A percentile compares a stretch with the other conserved stretches of the same genome.
These are phyloP conservation scores for Actenoides lindsayi DNA, from an alignment of 2,113 vertebrate species.

Conservation along the genomic window DNA sequence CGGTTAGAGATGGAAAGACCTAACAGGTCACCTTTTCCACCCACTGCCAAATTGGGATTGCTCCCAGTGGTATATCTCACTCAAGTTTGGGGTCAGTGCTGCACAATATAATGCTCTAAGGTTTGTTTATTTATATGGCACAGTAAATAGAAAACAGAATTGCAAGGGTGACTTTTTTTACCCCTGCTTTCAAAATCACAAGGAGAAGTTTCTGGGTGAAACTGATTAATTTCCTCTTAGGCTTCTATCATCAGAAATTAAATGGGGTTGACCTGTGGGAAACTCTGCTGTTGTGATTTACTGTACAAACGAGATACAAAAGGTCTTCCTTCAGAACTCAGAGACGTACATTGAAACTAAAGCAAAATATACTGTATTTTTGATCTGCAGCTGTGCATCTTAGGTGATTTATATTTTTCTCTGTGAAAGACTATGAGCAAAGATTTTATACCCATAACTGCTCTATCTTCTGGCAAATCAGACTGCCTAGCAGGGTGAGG, in stretches of 20 bases:
- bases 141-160: conserved; percentile 3
- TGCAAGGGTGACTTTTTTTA: background rate
- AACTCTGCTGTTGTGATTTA: conserved; percentile 38
- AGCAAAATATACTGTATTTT: background rate
- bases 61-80: background rate
- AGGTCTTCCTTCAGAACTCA: conserved; percentile 41
- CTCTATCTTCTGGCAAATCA: background rate
- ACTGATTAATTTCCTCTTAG: conserved; percentile 32
- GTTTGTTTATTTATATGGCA: conserved; percentile 31
- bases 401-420: background rate
- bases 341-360: background rate
- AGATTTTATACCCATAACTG: background rate
- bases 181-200: background rate
- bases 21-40: background rate
- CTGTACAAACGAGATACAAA: conserved; percentile 41
- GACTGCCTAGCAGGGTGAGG: background rate
- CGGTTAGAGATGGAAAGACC: background rate
- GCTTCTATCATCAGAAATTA: conserved; percentile 22
- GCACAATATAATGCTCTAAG: background rate
- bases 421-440: background rate
- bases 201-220: background rate
- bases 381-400: background rate
- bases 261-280: conserved; percentile 19
- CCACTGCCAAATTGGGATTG: background rate
- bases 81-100: conserved; percentile 1